Conservation (phyloP, 2,888 invertebrate species). For the Archips xylosteana region DNA sequence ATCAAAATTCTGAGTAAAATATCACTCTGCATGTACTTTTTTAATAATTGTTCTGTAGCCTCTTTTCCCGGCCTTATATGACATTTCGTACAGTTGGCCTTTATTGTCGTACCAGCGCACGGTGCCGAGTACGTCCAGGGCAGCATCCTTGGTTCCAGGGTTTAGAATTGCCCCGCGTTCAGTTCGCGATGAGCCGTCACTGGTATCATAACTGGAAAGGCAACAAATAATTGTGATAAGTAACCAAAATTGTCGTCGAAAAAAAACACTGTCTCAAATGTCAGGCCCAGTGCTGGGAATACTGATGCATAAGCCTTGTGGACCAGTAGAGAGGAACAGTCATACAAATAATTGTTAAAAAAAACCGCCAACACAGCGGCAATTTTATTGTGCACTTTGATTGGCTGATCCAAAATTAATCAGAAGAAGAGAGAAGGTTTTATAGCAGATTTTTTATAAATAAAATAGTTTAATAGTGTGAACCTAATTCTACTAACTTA, state of each 20-base stretch:
- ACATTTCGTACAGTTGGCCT: constrained; percentile 81
- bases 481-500: too few relatives aligned
- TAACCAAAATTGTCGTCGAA: not conserved
- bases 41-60: constrained; percentile 80
- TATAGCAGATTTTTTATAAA: too few relatives aligned
- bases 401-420: too few relatives aligned
- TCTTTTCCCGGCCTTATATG: constrained; percentile 80
- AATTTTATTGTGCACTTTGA: too few relatives aligned
- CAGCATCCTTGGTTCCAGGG: constrained; percentile 70
- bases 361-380: too few relatives aligned
- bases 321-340: too few relatives aligned
- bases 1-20: constrained; percentile 8
- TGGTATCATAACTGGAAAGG: constrained; percentile 75
- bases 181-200: constrained; percentile 83
- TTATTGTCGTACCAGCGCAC: constrained; percentile 80
- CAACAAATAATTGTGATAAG: constrained; percentile 47
- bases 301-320: too few relatives aligned
- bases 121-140: constrained; percentile 74
- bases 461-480: too few relatives aligned
- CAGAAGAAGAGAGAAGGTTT: too few relatives aligned
- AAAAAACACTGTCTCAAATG: not conserved
- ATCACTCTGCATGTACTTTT: constrained; percentile 60
- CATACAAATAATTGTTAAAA: too few relatives aligned
- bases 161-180: constrained; percentile 75
- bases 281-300: too few relatives aligned